Evolutionary conservation across 2,888 invertebrate genomes (phyloP).

Genomic region (Marasmarcha lunaedactyla): DNA sequence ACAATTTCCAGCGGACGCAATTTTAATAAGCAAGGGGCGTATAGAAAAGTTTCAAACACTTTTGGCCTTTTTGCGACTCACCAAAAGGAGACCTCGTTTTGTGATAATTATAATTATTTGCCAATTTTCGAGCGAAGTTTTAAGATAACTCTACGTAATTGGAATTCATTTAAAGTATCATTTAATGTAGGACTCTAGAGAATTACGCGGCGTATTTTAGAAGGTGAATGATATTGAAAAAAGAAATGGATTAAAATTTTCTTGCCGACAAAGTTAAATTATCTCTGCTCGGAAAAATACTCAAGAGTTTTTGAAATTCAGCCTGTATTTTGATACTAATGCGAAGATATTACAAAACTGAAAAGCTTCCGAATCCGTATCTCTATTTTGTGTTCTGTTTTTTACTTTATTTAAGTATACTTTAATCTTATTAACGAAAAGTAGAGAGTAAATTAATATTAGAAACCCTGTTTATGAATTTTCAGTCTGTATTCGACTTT

Average conservation of each 20-base stretch:
- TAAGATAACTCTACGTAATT: slow-evolving; percentile 40
- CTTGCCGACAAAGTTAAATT: slow-evolving; percentile 46
- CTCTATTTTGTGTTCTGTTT: slow-evolving; percentile 22
- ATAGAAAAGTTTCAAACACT: slow-evolving; percentile 49
- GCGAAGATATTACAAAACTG: slow-evolving; percentile 24
- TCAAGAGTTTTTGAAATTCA: slow-evolving; percentile 44
- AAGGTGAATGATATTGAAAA: slow-evolving; percentile 31
- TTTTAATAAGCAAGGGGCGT: slow-evolving; percentile 59
- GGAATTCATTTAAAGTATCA: slow-evolving; percentile 52
- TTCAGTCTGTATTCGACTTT: too few relatives aligned
- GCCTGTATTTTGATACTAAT: slow-evolving; percentile 34
- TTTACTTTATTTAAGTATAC: slow-evolving; percentile 20
- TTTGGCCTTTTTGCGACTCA: slow-evolving; percentile 59
- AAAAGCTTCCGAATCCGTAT: slow-evolving; percentile 24
- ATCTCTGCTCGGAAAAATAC: slow-evolving; percentile 48
- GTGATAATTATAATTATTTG: slow-evolving; percentile 68
- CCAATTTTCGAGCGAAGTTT: slow-evolving; percentile 58
- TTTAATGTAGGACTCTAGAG: slow-evolving; percentile 39
- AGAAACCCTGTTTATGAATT: too few relatives aligned
- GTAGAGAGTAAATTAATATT: too few relatives aligned
- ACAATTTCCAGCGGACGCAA: slow-evolving; percentile 39
- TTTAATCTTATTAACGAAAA: slow-evolving; percentile 6
- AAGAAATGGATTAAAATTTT: slow-evolving; percentile 39
- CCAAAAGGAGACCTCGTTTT: slow-evolving; percentile 43
- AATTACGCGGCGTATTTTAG: slow-evolving; percentile 24